Evolutionary conservation across 2,113 vertebrate genomes (phyloP).

Genomic region (Pedetes capensis): DNA sequence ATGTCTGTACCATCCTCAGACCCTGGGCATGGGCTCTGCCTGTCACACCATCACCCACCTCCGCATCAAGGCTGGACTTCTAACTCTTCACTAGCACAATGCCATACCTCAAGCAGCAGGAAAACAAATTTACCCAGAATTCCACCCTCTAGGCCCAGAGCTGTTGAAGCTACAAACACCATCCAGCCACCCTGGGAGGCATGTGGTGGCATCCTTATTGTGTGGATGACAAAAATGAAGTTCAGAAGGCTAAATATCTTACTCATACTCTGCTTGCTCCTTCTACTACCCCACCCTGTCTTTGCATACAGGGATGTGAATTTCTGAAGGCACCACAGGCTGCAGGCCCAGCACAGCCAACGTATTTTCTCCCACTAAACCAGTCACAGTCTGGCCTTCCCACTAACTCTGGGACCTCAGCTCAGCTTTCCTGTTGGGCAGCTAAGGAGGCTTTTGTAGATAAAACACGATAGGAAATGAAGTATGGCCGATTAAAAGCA

Average conservation of each 20-base stretch:
- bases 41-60: neutral
- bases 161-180: neutral
- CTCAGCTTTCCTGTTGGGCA: slow-evolving; percentile 57
- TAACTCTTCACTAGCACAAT: neutral
- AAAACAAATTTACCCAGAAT: neutral
- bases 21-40: neutral
- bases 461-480: slow-evolving; percentile 74
- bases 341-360: neutral
- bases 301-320: neutral
- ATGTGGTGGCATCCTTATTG: neutral
- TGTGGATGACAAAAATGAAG: neutral
- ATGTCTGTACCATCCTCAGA: neutral
- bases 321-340: neutral
- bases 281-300: neutral
- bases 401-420: slow-evolving; percentile 26
- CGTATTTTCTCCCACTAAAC: neutral
- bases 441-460: slow-evolving; percentile 65
- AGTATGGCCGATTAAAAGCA: slow-evolving; percentile 58
- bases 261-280: neutral
- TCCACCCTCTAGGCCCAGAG: neutral
- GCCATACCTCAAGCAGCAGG: neutral
- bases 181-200: neutral
- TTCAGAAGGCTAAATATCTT: neutral
- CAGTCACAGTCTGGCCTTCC: neutral
- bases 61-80: neutral